A percentile compares a stretch with the other conserved stretches of the same genome.
These are phyloP conservation scores for Phyllostomus discolor DNA, from an alignment of 2,113 vertebrate species.

Conservation along the genomic window DNA sequence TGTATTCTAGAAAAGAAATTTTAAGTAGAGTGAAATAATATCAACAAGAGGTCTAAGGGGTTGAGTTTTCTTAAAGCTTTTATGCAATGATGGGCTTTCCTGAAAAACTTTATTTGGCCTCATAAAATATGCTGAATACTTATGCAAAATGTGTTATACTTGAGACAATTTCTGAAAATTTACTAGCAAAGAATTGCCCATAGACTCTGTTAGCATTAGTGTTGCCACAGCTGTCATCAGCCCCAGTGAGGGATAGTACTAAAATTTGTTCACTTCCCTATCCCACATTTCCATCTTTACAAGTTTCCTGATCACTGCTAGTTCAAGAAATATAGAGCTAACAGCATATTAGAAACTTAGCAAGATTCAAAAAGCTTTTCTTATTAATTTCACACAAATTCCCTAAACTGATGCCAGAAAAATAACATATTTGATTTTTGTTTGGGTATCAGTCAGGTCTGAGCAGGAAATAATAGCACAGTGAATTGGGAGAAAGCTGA, in stretches of 20 bases:
- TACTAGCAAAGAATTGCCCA: neutral
- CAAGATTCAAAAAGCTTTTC: neutral
- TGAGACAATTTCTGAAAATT: neutral
- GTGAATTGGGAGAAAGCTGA: neutral
- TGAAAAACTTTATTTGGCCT: neutral
- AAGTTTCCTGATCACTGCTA: neutral
- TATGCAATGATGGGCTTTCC: neutral
- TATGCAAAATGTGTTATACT: neutral
- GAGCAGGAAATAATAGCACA: neutral
- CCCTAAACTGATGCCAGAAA: neutral
- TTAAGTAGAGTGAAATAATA: neutral
- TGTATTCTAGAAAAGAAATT: neutral
- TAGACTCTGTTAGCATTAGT: neutral
- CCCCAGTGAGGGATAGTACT: neutral
- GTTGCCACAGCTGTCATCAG: neutral
- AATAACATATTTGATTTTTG: neutral
- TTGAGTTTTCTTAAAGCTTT: neutral
- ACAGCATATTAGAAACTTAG: neutral
- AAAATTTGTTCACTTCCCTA: neutral
- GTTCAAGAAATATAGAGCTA: neutral
- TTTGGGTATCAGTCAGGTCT: neutral
- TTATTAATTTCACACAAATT: neutral
- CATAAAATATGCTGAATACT: neutral
- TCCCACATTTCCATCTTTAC: neutral
- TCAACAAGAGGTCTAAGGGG: neutral